Percentiles rank a stretch among this genome's conserved stretches.
Conservation (phyloP, 2,113 vertebrate genomes). For the Dendrocopos noguchii region DNA sequence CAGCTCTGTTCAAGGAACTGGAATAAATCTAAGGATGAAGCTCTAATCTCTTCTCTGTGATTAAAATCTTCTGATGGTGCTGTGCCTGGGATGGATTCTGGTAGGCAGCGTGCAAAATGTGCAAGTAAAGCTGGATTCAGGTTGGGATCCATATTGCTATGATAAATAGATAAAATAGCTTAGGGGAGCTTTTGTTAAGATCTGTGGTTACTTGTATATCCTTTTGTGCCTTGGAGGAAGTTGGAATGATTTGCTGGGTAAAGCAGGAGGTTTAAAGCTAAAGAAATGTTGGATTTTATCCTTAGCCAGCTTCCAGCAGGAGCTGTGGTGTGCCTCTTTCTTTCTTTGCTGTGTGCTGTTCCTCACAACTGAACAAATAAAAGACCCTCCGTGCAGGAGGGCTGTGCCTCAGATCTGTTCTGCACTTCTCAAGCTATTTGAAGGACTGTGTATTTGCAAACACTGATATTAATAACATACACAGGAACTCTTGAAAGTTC, state of each 20-base stretch:
- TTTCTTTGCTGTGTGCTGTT: neutral
- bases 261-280: neutral
- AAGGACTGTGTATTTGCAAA: neutral
- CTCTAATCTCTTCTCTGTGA: neutral
- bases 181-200: neutral
- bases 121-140: neutral
- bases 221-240: neutral
- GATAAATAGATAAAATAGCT: neutral
- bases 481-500: neutral
- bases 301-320: neutral
- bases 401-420: neutral
- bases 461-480: neutral
- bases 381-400: neutral
- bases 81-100: neutral
- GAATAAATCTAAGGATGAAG: neutral
- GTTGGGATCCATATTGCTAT: neutral
- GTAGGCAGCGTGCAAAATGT: neutral
- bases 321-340: accelerated
- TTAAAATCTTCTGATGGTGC: neutral
- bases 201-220: neutral
- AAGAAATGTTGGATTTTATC: neutral
- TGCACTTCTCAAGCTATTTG: neutral
- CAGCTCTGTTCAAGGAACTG: neutral
- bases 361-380: neutral
- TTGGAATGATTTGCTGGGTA: neutral